Evolutionary conservation across 2,797 vertebrate species (phyloP).

Genomic region (Pteropus rufus): DNA sequence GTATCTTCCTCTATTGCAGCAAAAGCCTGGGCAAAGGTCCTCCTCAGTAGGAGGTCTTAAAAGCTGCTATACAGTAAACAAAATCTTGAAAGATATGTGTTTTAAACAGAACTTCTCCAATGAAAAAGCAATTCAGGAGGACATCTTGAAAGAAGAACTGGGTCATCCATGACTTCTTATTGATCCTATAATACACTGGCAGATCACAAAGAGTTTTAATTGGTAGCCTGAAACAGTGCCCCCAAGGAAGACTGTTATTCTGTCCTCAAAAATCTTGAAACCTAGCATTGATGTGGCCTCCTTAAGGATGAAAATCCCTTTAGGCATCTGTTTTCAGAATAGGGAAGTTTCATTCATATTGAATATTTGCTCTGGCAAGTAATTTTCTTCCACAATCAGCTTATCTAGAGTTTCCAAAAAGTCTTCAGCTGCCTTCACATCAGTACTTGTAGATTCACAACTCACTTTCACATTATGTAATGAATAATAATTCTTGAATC

Average conservation of each 20-base stretch:
- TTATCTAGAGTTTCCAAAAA: neutral
- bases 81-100: neutral
- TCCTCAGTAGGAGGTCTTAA: neutral
- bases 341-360: neutral
- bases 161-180: neutral
- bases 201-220: neutral
- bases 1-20: neutral
- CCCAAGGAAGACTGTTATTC: neutral
- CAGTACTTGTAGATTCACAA: neutral
- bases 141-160: neutral
- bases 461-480: neutral
- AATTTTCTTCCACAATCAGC: neutral
- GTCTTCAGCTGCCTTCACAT: neutral
- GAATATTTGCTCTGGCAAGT: neutral
- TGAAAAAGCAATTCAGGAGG: neutral
- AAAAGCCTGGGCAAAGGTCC: neutral
- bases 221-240: neutral
- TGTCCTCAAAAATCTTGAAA: neutral
- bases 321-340: neutral
- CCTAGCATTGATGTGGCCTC: neutral
- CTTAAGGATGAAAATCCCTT: neutral
- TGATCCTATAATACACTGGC: neutral
- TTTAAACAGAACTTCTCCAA: neutral
- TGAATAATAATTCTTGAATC: neutral
- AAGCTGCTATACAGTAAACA: neutral